phyloP scores from a whole-genome alignment of 1,140 invertebrate species.

The Bacillus rossius region DNA sequence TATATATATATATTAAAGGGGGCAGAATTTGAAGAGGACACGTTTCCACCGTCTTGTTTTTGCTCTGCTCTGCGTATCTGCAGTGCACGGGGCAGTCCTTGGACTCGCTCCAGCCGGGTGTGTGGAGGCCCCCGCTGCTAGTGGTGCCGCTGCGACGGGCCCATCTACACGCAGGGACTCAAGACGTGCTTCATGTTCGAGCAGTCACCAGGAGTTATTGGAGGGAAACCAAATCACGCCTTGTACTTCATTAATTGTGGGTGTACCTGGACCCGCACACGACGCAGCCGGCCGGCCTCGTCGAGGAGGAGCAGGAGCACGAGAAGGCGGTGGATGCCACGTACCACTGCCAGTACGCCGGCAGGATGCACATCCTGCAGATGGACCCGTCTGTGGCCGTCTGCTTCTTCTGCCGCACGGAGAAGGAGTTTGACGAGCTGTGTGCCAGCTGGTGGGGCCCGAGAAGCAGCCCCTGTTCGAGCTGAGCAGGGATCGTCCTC shows the following conservation, averaged over 20 bases:
- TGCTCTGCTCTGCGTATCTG: not conserved
- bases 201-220: no score
- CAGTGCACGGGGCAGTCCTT: not conserved
- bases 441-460: conserved; percentile 58
- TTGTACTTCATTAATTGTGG: no score
- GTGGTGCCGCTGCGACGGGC: conserved; percentile 93
- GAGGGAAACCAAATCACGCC: no score
- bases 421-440: conserved; percentile 76
- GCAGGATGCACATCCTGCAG: conserved; percentile 74
- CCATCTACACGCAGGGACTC: conserved; percentile 81
- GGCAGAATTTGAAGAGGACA: no score
- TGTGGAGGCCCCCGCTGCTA: conserved; percentile 89
- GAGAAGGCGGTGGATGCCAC: conserved; percentile 58
- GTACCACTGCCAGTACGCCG: conserved; percentile 85
- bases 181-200: conserved; percentile 68
- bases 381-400: conserved; percentile 95
- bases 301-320: conserved; percentile 61
- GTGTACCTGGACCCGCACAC: conserved; percentile 95
- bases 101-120: conserved; percentile 25
- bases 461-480: conserved; percentile 79
- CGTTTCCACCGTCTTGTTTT: no score
- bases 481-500: conserved; percentile 61
- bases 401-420: conserved; percentile 85
- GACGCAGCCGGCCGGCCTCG: conserved; percentile 71
- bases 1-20: no score